Evolutionary conservation across 35 echinoderm and acorn worm genomes (phyloP).

Genomic region (Apostichopus californicus): DNA sequence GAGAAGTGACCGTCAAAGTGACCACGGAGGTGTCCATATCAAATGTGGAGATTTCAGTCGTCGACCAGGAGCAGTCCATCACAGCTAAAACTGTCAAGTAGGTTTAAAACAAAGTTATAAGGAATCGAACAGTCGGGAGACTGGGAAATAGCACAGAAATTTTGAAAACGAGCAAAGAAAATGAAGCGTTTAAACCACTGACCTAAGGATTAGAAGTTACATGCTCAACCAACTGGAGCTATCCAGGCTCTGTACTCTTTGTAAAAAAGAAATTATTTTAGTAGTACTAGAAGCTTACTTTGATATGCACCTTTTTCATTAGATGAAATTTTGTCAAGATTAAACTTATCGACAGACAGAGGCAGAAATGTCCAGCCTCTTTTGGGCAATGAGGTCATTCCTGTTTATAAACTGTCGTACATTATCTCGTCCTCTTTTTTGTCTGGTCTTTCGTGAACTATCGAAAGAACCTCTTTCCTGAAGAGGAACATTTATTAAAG

Average conservation of each 20-base stretch:
- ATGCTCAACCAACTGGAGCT: too few relatives aligned
- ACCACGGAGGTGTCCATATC: conserved; percentile 84
- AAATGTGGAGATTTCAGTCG: conserved; percentile 72
- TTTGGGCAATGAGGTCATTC: neutral
- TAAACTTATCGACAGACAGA: neutral
- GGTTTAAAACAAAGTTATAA: neutral
- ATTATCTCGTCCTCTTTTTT: neutral
- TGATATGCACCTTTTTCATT: too few relatives aligned
- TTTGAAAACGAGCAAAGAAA: too few relatives aligned
- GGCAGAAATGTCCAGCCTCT: neutral
- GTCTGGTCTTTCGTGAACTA: neutral
- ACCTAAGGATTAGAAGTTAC: too few relatives aligned
- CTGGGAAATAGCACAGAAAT: neutral
- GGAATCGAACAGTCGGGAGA: neutral
- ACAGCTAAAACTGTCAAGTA: conserved; percentile 95
- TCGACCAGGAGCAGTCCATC: conserved; percentile 93
- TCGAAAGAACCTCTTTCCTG: neutral
- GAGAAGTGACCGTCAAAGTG: conserved; percentile 82
- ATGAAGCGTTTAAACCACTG: too few relatives aligned
- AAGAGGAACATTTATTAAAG: neutral
- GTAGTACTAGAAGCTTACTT: too few relatives aligned
- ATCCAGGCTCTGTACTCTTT: too few relatives aligned
- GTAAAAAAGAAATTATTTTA: too few relatives aligned
- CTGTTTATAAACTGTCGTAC: neutral
- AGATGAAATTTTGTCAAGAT: neutral